Evolutionary conservation across 1,140 invertebrate genomes (phyloP), one percentile per base, ranked within the genome.

Genomic region (Dreissena polymorpha): DNA sequence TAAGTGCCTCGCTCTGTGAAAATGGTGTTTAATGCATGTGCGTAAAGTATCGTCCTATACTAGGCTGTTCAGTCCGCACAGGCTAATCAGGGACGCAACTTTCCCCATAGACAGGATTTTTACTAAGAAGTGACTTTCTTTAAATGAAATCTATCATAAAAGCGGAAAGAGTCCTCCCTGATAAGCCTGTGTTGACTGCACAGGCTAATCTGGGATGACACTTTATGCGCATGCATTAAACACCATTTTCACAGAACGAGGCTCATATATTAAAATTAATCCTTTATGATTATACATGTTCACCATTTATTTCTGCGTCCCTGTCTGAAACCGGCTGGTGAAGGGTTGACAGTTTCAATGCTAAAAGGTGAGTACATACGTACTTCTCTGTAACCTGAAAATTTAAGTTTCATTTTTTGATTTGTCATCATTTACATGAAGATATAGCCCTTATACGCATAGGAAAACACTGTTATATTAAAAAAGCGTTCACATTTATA

Each of bases 281-380:
- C 16, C 16, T n/a, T 60, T 5, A 60, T 60, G 16, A 60, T 60
- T n/a, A 60, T 60, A n/a, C 21, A 27, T 79, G 70, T 68, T 21
- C 55, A 67, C 68, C 63, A 74, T 23, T 13, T 82, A 18, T 70
- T 39, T 21, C 60, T 55, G 8, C 57, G 57, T 60, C 16, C 57
- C 57, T 60, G 51, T 68, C 71, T 64, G 12, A 73, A 65, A 72
- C 79, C 79, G n/a, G 2, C 13, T 8, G 39, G 29, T 55, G 63
- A 50, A 10, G 55, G 14, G 25, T 51, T 57, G 6, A 73, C 72
- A 3, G 81, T 83, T 25, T 83, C 81, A 57, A 83, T 76, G n/a
- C 23, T 67, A n/a, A 83, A 83, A 12, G 81, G 81, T 18, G 81
- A 83, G 23, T 76, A 83, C 72, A 83, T 74, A 27, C 60, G 69